Percentiles rank a stretch among this genome's conserved stretches.
Conservation (phyloP, 2,113 vertebrate genomes). For the Donacobius atricapilla region DNA sequence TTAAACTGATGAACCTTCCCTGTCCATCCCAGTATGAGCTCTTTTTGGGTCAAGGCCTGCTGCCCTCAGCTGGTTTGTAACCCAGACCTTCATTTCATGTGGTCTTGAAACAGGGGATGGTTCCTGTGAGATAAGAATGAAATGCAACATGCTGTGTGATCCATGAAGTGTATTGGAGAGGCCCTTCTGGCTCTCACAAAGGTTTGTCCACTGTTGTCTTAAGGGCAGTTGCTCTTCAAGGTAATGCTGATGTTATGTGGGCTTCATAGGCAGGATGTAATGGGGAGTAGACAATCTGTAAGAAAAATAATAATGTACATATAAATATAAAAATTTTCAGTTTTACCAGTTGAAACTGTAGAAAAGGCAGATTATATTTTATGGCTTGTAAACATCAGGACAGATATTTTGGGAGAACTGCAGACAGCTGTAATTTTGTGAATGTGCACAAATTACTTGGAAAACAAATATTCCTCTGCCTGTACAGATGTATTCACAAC, state of each 20-base stretch:
- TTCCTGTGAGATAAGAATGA: neutral
- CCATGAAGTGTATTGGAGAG: neutral
- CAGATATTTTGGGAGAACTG: conserved; percentile 71
- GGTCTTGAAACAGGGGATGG: neutral
- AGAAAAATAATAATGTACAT: neutral
- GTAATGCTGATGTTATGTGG: neutral
- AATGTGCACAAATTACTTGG: conserved; percentile 75
- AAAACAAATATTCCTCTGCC: conserved; percentile 72
- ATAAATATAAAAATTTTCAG: conserved; percentile 12
- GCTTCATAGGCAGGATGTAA: neutral
- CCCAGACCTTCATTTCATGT: neutral
- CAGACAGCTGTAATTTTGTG: conserved; percentile 72
- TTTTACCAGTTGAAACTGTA: conserved; percentile 61
- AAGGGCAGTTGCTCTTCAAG: neutral
- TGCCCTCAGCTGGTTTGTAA: neutral
- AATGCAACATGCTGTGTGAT: neutral
- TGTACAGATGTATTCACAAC: conserved; percentile 64
- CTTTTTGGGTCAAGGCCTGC: neutral
- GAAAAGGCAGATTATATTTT: conserved; percentile 70
- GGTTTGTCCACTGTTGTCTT: neutral
- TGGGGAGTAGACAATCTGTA: conserved; percentile 11
- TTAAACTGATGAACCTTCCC: neutral
- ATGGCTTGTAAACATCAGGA: conserved; percentile 70
- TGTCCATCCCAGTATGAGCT: neutral
- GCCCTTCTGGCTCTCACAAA: neutral